Base-by-base conservation (phyloP, 2,888 invertebrate genomes). In the Leucozona laternaria region DNA sequence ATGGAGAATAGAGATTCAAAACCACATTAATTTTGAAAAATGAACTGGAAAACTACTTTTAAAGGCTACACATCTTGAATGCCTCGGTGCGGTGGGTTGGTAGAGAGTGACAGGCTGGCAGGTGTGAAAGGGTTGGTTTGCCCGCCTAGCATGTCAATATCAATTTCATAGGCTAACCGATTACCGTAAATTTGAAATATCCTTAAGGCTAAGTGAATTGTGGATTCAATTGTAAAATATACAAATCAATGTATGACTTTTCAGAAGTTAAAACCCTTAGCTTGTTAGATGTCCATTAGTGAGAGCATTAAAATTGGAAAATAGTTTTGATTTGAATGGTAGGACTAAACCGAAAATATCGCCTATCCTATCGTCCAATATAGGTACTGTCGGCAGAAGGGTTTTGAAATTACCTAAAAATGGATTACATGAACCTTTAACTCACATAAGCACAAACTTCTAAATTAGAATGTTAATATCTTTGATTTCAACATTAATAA, bases 31-130 rank as follows among this genome's bases (percentile, higher is more conserved):
- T n/a, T n/a, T n/a, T n/a, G n/a, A n/a, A n/a, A n/a, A n/a, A 62
- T 79, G 79, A 75, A 70, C 83, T 83, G 73, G 57, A 83, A 79
- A 83, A 79, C 83, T 75, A 79, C 75, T 70, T 83, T 83, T 64
- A 79, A 53, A 83, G 70, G 25, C 20, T 48, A 75, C 60, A 11
- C 48, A 34, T 17, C 17, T 68, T 73, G 28, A 40, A 62, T 55
- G 48, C 40, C 8, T 20, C 25, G 5, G 22, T 3, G 15, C 22
- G 1, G 25, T 45, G 28, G 66, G 25, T 15, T 37, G 57, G 34
- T 43, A 13, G 11, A 28, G 43, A 34, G 31, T 34, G 13, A 48
- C 66, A 73, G 79, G 66, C 55, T 34, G 13, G 66, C 66, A 73
- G 79, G 66, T 60, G 72, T 70, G 40, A 64, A 71, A 34, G 55